Evolutionary conservation across 2,797 vertebrate species (phyloP), one percentile per base, ranked within the genome.

Genomic region (Typhlichthys eigenmanni): DNA sequence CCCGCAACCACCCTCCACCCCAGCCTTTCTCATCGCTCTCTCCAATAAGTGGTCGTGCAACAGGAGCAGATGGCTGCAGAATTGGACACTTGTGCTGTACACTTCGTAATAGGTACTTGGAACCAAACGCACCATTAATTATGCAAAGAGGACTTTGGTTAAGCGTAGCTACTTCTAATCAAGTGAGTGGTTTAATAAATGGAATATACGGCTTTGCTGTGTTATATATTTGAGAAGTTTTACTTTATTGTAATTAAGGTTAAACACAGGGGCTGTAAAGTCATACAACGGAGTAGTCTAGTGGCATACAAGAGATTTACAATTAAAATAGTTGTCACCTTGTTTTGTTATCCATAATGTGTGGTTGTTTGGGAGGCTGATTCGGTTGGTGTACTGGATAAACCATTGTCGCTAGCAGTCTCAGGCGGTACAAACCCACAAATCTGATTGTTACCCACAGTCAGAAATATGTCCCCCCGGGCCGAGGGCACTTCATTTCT

Each of bases 71-170:
- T 73, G 89, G 86, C 82, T 77, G 63, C 76, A 70, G 62, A 72
- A 47, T 81, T 80, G 84, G 85, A 85, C 78, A 73, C 61, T 29
- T 65, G 73, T 65, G 64, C 79, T 84, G 81, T 81, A 70, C 62
- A 78, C 60, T 67, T 69, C 19, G 50, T 88, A 88, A 88, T 84
- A 87, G 86, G 71, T 84, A 65, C 87, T 88, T 87, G 80, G 83
- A 84, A 84, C 76, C 78, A 79, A 86, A 72, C 79, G 75, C 64
- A 69, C 86, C 58, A 84, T 89, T 86, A 84, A 89, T 90, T 88
- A 90, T 88, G 89, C 81, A 87, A 74, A 83, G 81, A 69, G 68
- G 57, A 62, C 72, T 71, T 71, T 57, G 52, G 71, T 67, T 59
- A 78, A 82, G 83, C 74, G 69, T 81, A 84, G 83, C 78, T 76